These are phyloP conservation scores for Trichosurus vulpecula DNA, from an alignment of 2,797 vertebrate genomes.

Conservation along the genomic window DNA sequence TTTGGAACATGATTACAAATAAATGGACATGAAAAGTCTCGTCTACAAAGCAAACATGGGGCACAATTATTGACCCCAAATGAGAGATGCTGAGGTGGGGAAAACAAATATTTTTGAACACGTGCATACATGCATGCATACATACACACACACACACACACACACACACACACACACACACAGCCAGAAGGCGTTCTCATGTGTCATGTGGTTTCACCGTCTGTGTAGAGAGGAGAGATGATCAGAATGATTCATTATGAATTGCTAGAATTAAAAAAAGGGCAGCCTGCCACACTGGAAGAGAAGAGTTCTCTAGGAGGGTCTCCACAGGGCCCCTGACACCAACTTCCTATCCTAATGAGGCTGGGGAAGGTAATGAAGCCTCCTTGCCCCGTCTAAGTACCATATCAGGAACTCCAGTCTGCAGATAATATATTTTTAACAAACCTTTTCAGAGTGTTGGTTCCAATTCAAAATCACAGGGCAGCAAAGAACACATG, in stretches of 20 bases:
- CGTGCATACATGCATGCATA: constrained; percentile 53
- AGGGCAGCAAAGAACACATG: background rate
- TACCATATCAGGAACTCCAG: background rate
- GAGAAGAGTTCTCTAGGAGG: constrained; percentile 40
- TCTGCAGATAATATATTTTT: background rate
- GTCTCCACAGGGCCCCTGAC: background rate
- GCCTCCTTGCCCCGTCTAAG: background rate
- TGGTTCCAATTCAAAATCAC: background rate
- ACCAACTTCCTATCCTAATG: background rate
- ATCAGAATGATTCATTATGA: constrained; percentile 71
- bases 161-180: constrained; percentile 39
- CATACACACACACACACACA: constrained; percentile 44
- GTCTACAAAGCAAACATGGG: constrained; percentile 64
- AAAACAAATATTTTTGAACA: constrained; percentile 78
- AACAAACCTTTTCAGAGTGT: background rate
- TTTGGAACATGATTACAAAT: constrained; percentile 57
- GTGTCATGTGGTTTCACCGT: constrained; percentile 55
- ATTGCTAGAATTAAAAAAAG: constrained; percentile 67
- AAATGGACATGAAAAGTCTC: constrained; percentile 66
- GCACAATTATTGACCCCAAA: constrained; percentile 72
- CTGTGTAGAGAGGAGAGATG: constrained; percentile 72
- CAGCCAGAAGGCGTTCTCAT: constrained; percentile 76
- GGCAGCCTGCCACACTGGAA: constrained; percentile 47
- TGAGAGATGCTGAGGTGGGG: constrained; percentile 56
- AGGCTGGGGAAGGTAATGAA: background rate